Evolutionary conservation across 2,113 vertebrate species (phyloP).

Genomic region (Spermophilus dauricus): DNA sequence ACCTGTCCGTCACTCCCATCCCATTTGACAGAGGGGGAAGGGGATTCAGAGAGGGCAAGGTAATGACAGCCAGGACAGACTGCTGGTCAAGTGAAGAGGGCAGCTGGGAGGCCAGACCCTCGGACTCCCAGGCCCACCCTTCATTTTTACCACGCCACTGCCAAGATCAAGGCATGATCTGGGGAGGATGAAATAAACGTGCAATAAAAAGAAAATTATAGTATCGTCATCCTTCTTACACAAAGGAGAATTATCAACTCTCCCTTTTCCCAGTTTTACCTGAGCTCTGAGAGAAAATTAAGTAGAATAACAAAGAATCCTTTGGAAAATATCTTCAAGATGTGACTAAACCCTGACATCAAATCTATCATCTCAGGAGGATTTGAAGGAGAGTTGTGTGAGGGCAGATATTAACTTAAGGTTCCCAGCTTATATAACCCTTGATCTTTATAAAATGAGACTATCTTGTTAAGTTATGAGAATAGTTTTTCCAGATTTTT

Average conservation of each 20-base stretch:
- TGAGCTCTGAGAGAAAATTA: neutral
- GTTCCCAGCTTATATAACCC: neutral
- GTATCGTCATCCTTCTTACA: neutral
- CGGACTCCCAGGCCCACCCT: neutral
- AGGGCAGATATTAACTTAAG: neutral
- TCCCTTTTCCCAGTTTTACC: neutral
- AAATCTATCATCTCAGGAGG: neutral
- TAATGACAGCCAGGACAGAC: neutral
- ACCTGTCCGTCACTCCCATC: neutral
- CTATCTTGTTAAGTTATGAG: neutral
- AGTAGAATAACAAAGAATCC: neutral
- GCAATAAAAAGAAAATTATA: neutral
- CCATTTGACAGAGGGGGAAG: neutral
- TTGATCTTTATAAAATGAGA: conserved; percentile 46
- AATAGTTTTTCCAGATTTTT: neutral
- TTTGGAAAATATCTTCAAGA: neutral
- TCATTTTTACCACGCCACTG: neutral
- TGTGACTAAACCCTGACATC: neutral
- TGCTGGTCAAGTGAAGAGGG: neutral
- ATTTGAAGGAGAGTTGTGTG: neutral
- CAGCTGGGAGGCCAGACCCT: neutral
- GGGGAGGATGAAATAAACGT: neutral
- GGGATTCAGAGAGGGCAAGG: neutral
- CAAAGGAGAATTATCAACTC: neutral
- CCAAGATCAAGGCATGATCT: neutral